Base-by-base conservation (phyloP, 2,888 invertebrate genomes). In the Laothoe populi region DNA sequence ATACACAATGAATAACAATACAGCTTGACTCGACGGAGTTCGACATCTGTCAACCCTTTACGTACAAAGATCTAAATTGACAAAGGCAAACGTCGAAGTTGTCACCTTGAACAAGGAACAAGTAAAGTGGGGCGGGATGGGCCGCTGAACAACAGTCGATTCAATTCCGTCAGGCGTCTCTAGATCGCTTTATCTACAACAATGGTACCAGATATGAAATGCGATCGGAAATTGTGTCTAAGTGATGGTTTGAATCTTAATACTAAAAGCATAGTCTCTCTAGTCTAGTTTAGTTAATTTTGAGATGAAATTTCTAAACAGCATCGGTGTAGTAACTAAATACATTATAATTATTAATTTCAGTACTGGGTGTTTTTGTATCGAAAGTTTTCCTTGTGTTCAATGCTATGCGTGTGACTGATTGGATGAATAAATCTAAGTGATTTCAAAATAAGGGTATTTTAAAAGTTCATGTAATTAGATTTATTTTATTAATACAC, bases 81-180 rank as follows among this genome's bases (percentile, higher is more conserved):
- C 53, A 53, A 53, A 53, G 44, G 53, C 53, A 31, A 53, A 53
- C 53, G 35, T 53, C 53, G 31, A 53, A 53, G 53, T 53, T 53
- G 35, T 53, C 19, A 31, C 49, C 19, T 31, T 16, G 19, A 35
- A 19, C 26, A 16, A 45, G 16, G 49, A 48, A 48, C 49, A 49
- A 53, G 19, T 31, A 31, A 35, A 16, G 53, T 35, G 53, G 53
- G 31, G 8, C 49, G 46, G 45, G 46, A 38, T 46, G 11, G 48
- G 13, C 7, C 24, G 11, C 35, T 16, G 49, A 19, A 35, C 53
- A 35, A 16, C 31, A 13, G 19, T 19, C 53, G 31, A 19, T 53
- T 35, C 53, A 35, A 48, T 48, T 48, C 35, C 19, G 16, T 11
- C 19, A 31, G 11, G 23, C 46, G 46, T 16, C 53, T 53, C 31